These are phyloP conservation scores for Eremophila alpestris DNA, from an alignment of 2,797 vertebrate genomes.

Conservation along the genomic window DNA sequence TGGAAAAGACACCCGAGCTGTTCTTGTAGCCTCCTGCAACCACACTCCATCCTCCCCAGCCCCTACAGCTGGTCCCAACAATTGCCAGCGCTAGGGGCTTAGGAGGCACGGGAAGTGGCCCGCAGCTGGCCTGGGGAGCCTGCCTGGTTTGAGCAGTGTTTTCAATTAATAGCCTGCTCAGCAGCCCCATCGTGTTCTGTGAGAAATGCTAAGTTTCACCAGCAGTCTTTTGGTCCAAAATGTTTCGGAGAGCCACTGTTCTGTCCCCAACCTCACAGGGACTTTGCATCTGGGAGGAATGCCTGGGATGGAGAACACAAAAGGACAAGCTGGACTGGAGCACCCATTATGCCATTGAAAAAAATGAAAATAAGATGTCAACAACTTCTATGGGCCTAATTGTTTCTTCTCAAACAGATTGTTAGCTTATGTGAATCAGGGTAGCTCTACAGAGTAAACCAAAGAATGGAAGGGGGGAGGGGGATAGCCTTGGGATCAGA, in stretches of 20 bases:
- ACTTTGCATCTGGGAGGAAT: background rate
- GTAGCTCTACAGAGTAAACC: conserved; percentile 15
- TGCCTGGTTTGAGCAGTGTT: conserved; percentile 7
- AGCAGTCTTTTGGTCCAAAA: background rate
- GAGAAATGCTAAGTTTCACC: background rate
- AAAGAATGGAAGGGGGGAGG: conserved; percentile 16
- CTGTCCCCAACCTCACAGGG: background rate
- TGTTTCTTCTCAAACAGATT: conserved; percentile 51
- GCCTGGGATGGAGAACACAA: conserved; percentile 23
- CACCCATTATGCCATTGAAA: background rate
- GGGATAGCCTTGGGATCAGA: conserved; percentile 29
- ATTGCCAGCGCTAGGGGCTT: background rate
- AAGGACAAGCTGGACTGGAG: background rate
- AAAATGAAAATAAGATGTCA: conserved; percentile 51
- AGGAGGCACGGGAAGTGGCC: background rate
- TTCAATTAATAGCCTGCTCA: conserved; percentile 35
- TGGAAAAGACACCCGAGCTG: background rate
- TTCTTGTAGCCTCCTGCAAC: background rate
- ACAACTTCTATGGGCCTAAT: conserved; percentile 33
- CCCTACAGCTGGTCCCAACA: background rate
- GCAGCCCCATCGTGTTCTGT: background rate
- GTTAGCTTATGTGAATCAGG: conserved; percentile 48
- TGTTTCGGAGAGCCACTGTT: background rate
- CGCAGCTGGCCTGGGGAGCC: background rate
- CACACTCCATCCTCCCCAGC: background rate